A percentile compares a stretch with the other conserved stretches of the same genome.
Conservation (phyloP, 2,113 vertebrate species). For the Holacanthus passer region DNA sequence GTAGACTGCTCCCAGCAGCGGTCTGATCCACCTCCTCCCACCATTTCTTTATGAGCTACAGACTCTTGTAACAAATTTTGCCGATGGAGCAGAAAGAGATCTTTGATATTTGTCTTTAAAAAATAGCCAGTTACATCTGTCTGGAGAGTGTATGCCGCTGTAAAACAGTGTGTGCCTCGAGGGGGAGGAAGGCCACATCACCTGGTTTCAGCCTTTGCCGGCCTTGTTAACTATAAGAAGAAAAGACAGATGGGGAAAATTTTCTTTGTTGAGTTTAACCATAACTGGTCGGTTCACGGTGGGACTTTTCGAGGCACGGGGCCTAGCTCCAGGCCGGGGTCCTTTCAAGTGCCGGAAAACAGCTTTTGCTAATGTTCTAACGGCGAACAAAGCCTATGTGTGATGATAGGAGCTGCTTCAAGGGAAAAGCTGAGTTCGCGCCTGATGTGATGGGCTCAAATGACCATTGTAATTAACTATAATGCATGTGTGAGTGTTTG, state of each 20-base stretch:
- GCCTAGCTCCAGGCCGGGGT: constrained; percentile 40
- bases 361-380: constrained; percentile 60
- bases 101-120: constrained; percentile 79
- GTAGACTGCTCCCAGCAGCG: constrained; percentile 19
- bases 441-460: constrained; percentile 49
- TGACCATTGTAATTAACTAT: constrained; percentile 64
- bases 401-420: constrained; percentile 55
- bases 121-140: constrained; percentile 68
- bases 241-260: constrained; percentile 46
- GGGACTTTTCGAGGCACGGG: constrained; percentile 37
- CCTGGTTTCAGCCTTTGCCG: constrained; percentile 64
- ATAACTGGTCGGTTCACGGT: constrained; percentile 38
- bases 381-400: constrained; percentile 7
- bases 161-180: constrained; percentile 61
- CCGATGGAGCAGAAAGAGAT: constrained; percentile 69
- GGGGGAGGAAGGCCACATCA: constrained; percentile 62
- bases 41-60: constrained; percentile 67
- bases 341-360: constrained; percentile 52
- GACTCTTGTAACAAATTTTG: constrained; percentile 65
- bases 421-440: constrained; percentile 47
- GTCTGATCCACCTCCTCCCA: constrained; percentile 59
- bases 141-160: constrained; percentile 53
- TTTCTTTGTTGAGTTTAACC: constrained; percentile 52
- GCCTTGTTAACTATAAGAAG: constrained; percentile 67
- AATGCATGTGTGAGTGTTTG: constrained; percentile 43